phyloP scores from a whole-genome alignment of 2,113 vertebrate species.

The Formicarius rufipectus region DNA sequence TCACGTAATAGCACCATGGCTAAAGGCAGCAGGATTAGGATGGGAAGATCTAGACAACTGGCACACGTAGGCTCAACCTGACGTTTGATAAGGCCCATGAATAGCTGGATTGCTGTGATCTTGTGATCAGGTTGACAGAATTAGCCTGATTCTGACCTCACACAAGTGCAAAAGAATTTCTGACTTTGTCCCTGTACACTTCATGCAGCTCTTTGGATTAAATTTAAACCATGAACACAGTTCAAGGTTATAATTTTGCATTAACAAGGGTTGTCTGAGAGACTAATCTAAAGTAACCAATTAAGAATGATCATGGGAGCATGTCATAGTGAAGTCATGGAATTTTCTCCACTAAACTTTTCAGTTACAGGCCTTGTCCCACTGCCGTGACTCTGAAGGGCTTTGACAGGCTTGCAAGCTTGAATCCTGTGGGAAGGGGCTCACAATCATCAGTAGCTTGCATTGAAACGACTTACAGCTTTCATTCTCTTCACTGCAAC shows the following conservation, averaged over 20 bases:
- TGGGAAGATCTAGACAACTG: neutral
- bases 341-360: constrained; percentile 35
- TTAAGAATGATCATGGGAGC: constrained; percentile 41
- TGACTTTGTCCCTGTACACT: constrained; percentile 29
- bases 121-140: neutral
- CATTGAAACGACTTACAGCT: neutral
- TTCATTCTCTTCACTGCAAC: neutral
- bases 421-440: neutral
- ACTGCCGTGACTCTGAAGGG: neutral
- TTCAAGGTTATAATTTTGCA: constrained; percentile 61
- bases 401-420: neutral
- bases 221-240: constrained; percentile 38
- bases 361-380: neutral
- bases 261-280: constrained; percentile 50
- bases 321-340: constrained; percentile 19
- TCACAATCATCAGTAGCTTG: neutral
- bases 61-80: neutral
- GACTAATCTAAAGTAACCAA: constrained; percentile 60
- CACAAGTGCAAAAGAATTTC: neutral
- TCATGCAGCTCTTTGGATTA: constrained; percentile 26
- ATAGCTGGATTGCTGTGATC: neutral
- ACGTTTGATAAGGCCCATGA: neutral
- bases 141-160: neutral
- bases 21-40: neutral
- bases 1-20: neutral